Evolutionary conservation across 2,113 vertebrate genomes (phyloP).

Genomic region (Thinocorus orbignyianus): DNA sequence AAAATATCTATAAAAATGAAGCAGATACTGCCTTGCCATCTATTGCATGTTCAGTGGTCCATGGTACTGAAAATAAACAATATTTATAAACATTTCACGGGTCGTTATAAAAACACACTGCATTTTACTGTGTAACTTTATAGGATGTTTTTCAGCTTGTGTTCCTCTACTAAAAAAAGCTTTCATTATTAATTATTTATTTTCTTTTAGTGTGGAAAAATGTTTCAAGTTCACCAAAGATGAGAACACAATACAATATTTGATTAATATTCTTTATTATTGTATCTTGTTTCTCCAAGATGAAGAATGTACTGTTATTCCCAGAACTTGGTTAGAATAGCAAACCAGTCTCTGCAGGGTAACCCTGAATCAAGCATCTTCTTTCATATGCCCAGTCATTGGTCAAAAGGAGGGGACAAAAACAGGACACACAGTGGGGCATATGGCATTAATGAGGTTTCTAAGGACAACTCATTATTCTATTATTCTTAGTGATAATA

Average conservation of each 20-base stretch:
- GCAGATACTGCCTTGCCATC: background rate
- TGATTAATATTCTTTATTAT: slow-evolving; percentile 52
- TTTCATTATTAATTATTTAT: slow-evolving; percentile 31
- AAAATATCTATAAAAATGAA: slow-evolving; percentile 24
- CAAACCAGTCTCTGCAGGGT: slow-evolving; percentile 36
- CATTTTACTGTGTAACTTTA: slow-evolving; percentile 42
- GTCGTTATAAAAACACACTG: background rate
- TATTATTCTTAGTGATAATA: slow-evolving; percentile 41
- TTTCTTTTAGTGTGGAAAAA: slow-evolving; percentile 35
- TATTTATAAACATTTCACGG: slow-evolving; percentile 15
- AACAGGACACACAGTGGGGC: slow-evolving; percentile 17
- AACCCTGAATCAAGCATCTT: slow-evolving; percentile 15
- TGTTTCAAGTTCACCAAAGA: slow-evolving; percentile 6
- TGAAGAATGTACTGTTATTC: slow-evolving; percentile 45
- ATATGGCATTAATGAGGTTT: slow-evolving; percentile 19
- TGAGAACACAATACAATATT: slow-evolving; percentile 34
- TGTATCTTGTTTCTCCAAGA: slow-evolving; percentile 45
- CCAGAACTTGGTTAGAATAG: slow-evolving; percentile 46
- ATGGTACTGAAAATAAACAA: slow-evolving; percentile 64
- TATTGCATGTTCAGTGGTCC: slow-evolving; percentile 26
- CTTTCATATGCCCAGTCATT: background rate
- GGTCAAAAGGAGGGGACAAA: slow-evolving; percentile 2
- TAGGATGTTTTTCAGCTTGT: slow-evolving; percentile 33
- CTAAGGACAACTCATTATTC: slow-evolving; percentile 4
- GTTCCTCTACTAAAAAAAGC: background rate